Percentiles rank a stretch among this genome's conserved stretches.
Conservation (phyloP, 2,113 vertebrate species). For the Heptranchias perlo region DNA sequence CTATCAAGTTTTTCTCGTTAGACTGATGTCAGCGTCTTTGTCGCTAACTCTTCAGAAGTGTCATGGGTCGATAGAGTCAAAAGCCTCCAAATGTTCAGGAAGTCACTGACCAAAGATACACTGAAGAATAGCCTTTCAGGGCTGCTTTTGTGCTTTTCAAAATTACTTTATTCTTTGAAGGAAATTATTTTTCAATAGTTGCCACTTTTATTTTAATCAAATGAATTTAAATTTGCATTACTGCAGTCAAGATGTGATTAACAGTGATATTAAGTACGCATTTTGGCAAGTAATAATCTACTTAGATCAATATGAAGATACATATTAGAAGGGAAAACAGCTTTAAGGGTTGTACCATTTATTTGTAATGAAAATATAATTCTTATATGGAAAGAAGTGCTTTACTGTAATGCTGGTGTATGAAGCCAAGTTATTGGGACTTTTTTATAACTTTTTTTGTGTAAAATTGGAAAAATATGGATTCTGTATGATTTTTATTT, state of each 20-base stretch:
- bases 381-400: neutral
- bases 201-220: too few relatives aligned
- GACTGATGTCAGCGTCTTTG: conserved; percentile 19
- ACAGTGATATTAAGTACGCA: neutral
- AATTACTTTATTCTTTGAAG: neutral
- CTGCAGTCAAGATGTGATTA: neutral
- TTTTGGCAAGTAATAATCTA: neutral
- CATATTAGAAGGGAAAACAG: neutral
- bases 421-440: neutral
- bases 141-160: neutral
- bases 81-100: conserved; percentile 25
- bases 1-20: conserved; percentile 6
- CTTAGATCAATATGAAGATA: neutral
- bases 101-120: neutral
- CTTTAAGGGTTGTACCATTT: neutral
- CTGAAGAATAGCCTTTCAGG: neutral
- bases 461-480: neutral
- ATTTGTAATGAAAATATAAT: neutral
- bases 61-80: neutral
- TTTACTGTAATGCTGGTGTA: neutral
- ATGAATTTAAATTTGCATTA: neutral
- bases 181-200: conserved; percentile 4
- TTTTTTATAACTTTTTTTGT: neutral
- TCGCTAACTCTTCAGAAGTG: neutral
- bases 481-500: neutral